These are phyloP conservation scores for Liparis tanakae DNA, from an alignment of 2,797 vertebrate genomes.

Conservation along the genomic window DNA sequence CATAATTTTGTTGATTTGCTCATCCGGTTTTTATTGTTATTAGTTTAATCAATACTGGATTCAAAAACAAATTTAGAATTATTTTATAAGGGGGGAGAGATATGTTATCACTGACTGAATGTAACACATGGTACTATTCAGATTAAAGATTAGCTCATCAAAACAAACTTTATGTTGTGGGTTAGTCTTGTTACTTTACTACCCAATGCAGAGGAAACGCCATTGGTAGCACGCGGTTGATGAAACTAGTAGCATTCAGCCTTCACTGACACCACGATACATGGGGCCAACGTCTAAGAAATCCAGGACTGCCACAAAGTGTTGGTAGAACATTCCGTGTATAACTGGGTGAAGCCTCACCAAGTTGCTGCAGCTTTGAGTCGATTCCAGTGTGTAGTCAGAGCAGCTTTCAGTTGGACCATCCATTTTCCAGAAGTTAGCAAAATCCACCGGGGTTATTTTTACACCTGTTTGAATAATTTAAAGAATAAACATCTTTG, in stretches of 20 bases:
- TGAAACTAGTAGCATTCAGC: not conserved
- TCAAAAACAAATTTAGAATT: not conserved
- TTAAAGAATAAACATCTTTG: conserved; percentile 9
- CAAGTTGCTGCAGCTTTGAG: conserved; percentile 68
- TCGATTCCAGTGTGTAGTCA: conserved; percentile 61
- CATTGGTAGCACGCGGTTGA: not conserved
- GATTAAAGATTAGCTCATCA: too few relatives aligned
- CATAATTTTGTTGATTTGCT: not conserved
- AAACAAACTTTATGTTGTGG: not conserved
- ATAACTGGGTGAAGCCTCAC: conserved; percentile 41
- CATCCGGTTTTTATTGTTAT: not conserved
- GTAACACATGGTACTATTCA: too few relatives aligned
- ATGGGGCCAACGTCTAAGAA: not conserved
- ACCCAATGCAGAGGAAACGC: not conserved
- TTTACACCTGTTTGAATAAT: conserved; percentile 68
- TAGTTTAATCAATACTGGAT: not conserved
- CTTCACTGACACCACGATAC: not conserved
- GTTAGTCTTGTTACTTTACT: not conserved
- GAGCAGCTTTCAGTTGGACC: conserved; percentile 88
- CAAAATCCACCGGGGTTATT: conserved; percentile 80
- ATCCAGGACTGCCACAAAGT: not conserved
- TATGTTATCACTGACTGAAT: not conserved
- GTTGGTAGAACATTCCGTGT: not conserved
- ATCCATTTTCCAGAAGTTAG: conserved; percentile 87
- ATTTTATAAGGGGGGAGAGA: not conserved